Evolutionary conservation across 2,888 invertebrate species (phyloP).

Genomic region (Beris morrisii): DNA sequence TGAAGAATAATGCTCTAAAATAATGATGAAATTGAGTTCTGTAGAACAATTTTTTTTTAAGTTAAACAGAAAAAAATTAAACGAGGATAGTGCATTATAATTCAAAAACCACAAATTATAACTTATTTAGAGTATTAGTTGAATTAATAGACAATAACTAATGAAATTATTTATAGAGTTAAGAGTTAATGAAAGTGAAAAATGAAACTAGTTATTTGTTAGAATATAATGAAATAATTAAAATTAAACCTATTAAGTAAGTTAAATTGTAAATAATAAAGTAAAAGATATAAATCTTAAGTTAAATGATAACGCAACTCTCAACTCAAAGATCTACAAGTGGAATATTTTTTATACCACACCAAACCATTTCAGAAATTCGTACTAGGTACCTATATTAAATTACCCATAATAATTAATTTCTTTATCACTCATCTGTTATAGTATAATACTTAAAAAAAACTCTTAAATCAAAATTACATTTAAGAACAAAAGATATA

Average conservation of each 20-base stretch:
- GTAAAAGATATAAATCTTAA: not conserved
- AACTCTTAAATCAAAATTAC: slow-evolving; percentile 18
- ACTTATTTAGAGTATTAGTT: slow-evolving; percentile 21
- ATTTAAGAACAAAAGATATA: slow-evolving; percentile 5
- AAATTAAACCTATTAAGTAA: slow-evolving; percentile 7
- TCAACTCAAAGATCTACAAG: not conserved
- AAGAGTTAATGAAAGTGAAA: slow-evolving; percentile 3
- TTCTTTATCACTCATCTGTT: too few relatives aligned
- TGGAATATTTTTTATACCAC: not conserved
- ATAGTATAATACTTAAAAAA: not conserved
- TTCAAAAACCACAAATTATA: not conserved
- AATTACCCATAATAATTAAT: too few relatives aligned
- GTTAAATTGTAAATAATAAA: slow-evolving; percentile 27
- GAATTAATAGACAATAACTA: slow-evolving; percentile 39
- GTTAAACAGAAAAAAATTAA: not conserved
- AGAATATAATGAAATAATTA: slow-evolving; percentile 21
- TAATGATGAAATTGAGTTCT: not conserved
- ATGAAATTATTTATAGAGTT: slow-evolving; percentile 19
- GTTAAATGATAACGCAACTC: not conserved
- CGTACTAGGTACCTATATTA: not conserved
- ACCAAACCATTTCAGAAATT: not conserved
- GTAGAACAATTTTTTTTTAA: not conserved
- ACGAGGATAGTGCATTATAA: not conserved
- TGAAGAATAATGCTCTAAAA: slow-evolving; percentile 7
- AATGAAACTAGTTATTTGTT: slow-evolving; percentile 30